Evolutionary conservation across 92 coral and sea anemone genomes (phyloP), one percentile per base, ranked within the genome.

Genomic region (Siderastrea radians): DNA sequence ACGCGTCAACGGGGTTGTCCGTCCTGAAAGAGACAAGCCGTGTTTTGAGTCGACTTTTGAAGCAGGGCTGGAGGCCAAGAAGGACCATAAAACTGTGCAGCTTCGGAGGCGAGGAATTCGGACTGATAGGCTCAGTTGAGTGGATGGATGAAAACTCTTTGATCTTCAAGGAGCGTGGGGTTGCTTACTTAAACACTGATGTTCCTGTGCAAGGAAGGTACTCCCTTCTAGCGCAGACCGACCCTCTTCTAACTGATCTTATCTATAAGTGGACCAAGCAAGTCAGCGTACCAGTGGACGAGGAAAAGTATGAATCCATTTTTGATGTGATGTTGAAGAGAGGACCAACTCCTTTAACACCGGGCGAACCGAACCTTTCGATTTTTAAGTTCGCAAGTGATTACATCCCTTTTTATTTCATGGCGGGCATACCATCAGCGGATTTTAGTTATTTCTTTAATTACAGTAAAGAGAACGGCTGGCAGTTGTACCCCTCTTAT

Each of bases 401-500:
- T 82, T 96, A 95, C 65, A 83, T 95, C 15, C 92, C 95, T 57
- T 97, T 97, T 69, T 85, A 86, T 68, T 76, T 89, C 70, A 77
- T 76, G 72, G 83, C 89, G 12, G 99, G 97, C 5, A 74, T 97
- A 44, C 85, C 98, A 7, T 93, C 96, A 9, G 98, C 96, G 9
- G 99, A 97, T 82, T 97, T 90, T 45, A 96, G 99, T n/a, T 97
- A 92, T 68, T 93, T 93, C 86, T 95, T 69, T 65, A 85, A 86
- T 6, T 84, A 90, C 16, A 76, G 80, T 14, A 14, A 62, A 0
- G 63, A 64, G 4, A 45, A 55, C 7, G 51, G 62, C n/a, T 81
- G 51, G 70, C 67, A 73, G 26, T 79, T 94, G 48, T 97, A 97
- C 73, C 99, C 99, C 50, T 84, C 95, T 8, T 97, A 97, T 63